Percentiles rank a stretch among this genome's conserved stretches.
Conservation (phyloP, 2,113 vertebrate species). For the Ophthalmolycus amberensis region DNA sequence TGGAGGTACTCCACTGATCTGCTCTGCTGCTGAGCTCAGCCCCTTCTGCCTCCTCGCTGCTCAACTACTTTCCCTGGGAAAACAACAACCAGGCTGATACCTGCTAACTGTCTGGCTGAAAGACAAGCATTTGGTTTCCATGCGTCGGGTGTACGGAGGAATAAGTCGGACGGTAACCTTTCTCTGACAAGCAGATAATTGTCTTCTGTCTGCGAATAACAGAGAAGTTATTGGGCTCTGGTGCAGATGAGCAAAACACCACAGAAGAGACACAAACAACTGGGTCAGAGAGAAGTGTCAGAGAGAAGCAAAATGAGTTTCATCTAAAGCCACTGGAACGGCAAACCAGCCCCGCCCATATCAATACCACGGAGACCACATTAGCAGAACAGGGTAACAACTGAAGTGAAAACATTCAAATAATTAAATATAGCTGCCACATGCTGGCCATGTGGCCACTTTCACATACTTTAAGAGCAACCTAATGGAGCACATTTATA, state of each 20-base stretch:
- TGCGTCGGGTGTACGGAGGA: slow-evolving; percentile 2
- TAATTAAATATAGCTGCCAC: slow-evolving; percentile 48
- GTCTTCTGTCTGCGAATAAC: background rate
- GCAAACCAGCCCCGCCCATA: slow-evolving; percentile 11
- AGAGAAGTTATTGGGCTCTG: background rate
- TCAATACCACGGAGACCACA: slow-evolving; percentile 26
- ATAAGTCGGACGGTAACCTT: slow-evolving; percentile 17
- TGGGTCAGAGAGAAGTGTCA: slow-evolving; percentile 6
- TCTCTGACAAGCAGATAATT: slow-evolving; percentile 37
- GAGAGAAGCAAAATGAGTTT: slow-evolving; percentile 4
- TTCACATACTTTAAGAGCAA: slow-evolving; percentile 45
- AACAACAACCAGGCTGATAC: slow-evolving; percentile 19
- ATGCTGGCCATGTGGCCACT: slow-evolving; percentile 44
- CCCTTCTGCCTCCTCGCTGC: slow-evolving; percentile 14
- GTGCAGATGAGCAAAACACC: slow-evolving; percentile 15
- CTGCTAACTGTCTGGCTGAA: slow-evolving; percentile 13
- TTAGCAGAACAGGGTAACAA: slow-evolving; percentile 33
- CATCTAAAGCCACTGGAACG: background rate
- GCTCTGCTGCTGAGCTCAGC: slow-evolving; percentile 31
- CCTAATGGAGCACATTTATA: slow-evolving; percentile 18
- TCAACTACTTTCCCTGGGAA: slow-evolving; percentile 9
- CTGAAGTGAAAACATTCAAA: slow-evolving; percentile 36
- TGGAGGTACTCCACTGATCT: slow-evolving; percentile 45
- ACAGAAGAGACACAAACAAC: slow-evolving; percentile 18
- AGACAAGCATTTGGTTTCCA: slow-evolving; percentile 19